Base-by-base conservation (phyloP, 2,888 invertebrate genomes). In the Conistra vaccinii region DNA sequence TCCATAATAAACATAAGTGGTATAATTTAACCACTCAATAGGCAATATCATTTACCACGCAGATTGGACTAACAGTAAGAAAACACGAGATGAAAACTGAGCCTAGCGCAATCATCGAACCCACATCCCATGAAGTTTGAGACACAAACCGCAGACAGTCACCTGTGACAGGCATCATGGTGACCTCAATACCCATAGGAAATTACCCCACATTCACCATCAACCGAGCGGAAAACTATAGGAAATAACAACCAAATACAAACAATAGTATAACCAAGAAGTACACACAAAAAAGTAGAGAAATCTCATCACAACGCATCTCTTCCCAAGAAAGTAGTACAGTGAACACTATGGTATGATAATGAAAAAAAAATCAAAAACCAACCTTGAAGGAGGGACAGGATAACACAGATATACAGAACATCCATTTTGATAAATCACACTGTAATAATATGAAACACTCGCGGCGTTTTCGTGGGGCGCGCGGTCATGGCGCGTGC, bases 371-470 rank as follows among this genome's bases (percentile, higher is more conserved):
- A 35, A 55, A 42, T 39, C 4, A 32, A 53, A 45, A 48, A 87
- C 88, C 17, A 84, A 95, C 95, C 95, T 94, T 92, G 92, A 48
- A 93, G 70, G 58, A 94, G 79, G 83, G 89, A 76, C 84, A 93
- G 69, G 78, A 91, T 83, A 80, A 90, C 87, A 91, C 89, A 90
- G 73, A 92, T 87, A 87, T 90, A 90, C 83, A 93, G 78, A 90
- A 94, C 91, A 95, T 94, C 95, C 95, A 95, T 95, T 87, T 84
- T 93, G 88, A 90, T 88, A 80, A 88, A 90, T 91, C 90, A 91
- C 93, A 92, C 90, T 90, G 80, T 85, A 88, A 83, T 86, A 78
- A 85, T 87, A 83, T 85, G 89, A 89, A 89, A 90, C 95, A 95
- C 95, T 92, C 95, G 94, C 95, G 94, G 81, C 90, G 90, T 79